Base-by-base conservation (phyloP, 2,888 invertebrate genomes). In the Drosophila fulvimacula region DNA sequence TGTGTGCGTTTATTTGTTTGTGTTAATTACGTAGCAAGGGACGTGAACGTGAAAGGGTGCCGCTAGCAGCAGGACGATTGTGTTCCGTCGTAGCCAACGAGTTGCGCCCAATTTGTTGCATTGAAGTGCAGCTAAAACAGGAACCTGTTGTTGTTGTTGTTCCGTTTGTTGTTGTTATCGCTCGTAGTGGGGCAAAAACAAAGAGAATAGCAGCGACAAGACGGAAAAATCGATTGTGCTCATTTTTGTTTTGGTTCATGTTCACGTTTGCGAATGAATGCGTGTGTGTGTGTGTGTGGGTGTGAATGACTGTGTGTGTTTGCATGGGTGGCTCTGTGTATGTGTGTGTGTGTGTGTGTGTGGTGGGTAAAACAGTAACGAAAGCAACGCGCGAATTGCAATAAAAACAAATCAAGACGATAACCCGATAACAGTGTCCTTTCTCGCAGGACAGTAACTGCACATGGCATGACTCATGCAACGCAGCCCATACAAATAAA, bases 221-320 rank as follows among this genome's bases (percentile, higher is more conserved):
- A 74, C 76, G 80, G 81, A 91, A 91, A 91, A 91, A 91, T 91
- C 91, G 91, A 91, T 91, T 90, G 88, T 76, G 82, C 81, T 76
- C 83, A 88, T 90, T 90, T 79, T 88, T 86, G 86, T 88, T 85
- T 85, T 88, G 86, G 72, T 79, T 76, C 68, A 65, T 53, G 46
- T 68, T 59, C 63, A 61, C 64, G 53, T 15, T 65, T 38, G 49
- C 55, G 17, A 24, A 34, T 48, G n/a, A 30, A 27, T 21, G 36
- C 34, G 38, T 64, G 42, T 61, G 52, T 27, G 57, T 42, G 46
- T 44, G 46, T 60, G 48, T 58, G 19, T n/a, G n/a, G n/a, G n/a
- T n/a, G 49, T 49, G 27, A 9, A 9, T 21, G 42, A 11, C 19
- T 11, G 41, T 41, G 41, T 42, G 21, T 6, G 6, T 42, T 2